phyloP scores from a whole-genome alignment of 1,140 invertebrate genomes.

The Xylocopa sonorina region DNA sequence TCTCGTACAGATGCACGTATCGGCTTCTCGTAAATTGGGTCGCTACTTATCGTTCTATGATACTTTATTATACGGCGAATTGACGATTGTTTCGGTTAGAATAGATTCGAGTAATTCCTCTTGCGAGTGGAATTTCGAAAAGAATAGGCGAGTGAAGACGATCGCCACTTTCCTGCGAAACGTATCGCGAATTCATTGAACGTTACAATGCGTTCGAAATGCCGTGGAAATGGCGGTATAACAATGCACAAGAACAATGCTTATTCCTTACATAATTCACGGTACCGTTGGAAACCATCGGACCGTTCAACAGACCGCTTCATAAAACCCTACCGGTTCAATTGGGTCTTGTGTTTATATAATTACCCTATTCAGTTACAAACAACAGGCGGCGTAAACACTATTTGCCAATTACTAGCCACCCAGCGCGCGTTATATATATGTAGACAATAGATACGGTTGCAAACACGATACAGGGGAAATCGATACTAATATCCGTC shows the following conservation, averaged over 20 bases:
- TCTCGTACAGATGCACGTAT: too few relatives aligned
- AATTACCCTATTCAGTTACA: constrained; percentile 35
- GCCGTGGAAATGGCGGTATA: not conserved
- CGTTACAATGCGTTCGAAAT: not conserved
- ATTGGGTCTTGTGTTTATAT: constrained; percentile 25
- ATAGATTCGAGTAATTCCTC: too few relatives aligned
- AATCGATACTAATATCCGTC: constrained; percentile 41
- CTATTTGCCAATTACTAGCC: constrained; percentile 42
- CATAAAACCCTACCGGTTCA: not conserved
- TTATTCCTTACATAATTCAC: not conserved
- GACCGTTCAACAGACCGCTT: too few relatives aligned
- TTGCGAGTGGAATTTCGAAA: not conserved
- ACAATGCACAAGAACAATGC: not conserved
- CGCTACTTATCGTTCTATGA: too few relatives aligned
- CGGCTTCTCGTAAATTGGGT: too few relatives aligned
- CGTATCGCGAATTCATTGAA: not conserved
- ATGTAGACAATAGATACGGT: constrained; percentile 37
- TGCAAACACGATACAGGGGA: constrained; percentile 25
- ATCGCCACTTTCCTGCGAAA: not conserved
- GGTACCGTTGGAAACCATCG: not conserved
- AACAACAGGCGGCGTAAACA: not conserved
- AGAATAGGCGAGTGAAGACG: not conserved
- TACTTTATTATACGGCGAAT: too few relatives aligned
- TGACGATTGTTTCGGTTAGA: too few relatives aligned
- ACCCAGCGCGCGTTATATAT: constrained; percentile 18